Conservation (phyloP, 2,113 vertebrate genomes). For the Hemichromis elongatus region DNA sequence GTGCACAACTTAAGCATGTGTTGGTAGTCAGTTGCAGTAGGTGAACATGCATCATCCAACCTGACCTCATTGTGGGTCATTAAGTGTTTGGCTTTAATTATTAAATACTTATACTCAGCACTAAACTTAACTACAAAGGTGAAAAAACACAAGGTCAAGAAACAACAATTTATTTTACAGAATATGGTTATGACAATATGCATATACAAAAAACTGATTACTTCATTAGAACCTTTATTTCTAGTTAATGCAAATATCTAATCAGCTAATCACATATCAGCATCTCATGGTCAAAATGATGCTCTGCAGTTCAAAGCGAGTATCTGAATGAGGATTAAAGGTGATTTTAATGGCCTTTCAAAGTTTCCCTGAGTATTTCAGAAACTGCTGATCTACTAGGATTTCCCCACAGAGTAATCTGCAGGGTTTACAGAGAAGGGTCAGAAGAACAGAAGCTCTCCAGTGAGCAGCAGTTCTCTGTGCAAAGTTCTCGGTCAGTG, state of each 20-base stretch:
- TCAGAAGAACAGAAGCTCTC: background rate
- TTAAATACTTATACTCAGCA: background rate
- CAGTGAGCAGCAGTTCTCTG: background rate
- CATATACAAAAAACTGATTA: background rate
- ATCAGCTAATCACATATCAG: background rate
- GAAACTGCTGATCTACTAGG: background rate
- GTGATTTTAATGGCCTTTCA: background rate
- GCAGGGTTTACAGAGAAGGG: background rate
- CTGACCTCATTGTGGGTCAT: background rate
- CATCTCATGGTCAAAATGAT: background rate
- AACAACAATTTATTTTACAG: background rate
- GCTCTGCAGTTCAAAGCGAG: background rate
- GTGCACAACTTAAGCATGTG: background rate
- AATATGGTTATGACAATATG: background rate
- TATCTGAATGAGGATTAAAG: background rate
- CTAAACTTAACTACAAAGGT: background rate
- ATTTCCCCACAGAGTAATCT: background rate
- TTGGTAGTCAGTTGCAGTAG: background rate
- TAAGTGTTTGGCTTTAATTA: background rate
- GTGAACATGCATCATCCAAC: background rate
- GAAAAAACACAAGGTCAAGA: background rate
- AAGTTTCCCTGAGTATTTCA: background rate
- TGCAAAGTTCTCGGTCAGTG: background rate
- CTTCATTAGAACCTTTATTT: background rate
- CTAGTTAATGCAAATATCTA: background rate